These are phyloP conservation scores for Aphis gossypii DNA, from an alignment of 1,140 invertebrate genomes.

Conservation along the genomic window DNA sequence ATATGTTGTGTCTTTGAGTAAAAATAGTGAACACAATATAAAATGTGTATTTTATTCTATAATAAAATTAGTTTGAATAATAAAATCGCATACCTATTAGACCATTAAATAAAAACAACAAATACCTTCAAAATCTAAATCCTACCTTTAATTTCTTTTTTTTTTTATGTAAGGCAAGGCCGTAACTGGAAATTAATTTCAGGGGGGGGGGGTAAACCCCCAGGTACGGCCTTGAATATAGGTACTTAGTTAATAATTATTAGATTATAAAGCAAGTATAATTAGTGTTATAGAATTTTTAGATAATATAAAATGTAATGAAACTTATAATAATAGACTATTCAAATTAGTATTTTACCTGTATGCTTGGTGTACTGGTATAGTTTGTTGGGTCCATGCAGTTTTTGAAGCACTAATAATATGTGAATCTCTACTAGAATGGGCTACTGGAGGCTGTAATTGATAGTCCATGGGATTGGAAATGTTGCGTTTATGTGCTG, in stretches of 20 bases:
- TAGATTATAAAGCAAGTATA: not conserved
- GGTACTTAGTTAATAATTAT: too few species aligned
- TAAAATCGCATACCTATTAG: not conserved
- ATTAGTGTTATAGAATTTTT: not conserved
- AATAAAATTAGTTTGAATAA: too few species aligned
- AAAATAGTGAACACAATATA: too few species aligned
- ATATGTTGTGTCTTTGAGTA: too few species aligned
- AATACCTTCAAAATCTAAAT: not conserved
- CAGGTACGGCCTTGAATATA: too few species aligned
- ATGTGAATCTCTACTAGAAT: constrained; percentile 68
- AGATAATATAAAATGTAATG: not conserved
- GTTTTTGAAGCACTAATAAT: constrained; percentile 63
- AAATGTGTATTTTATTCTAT: too few species aligned
- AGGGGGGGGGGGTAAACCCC: too few species aligned
- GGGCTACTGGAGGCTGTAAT: constrained; percentile 72
- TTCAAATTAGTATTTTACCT: constrained; percentile 64
- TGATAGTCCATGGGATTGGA: constrained; percentile 60
- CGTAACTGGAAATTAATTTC: too few species aligned
- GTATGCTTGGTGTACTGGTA: constrained; percentile 69
- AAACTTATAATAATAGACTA: not conserved
- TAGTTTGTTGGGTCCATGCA: constrained; percentile 68
- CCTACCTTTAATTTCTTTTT: not conserved
- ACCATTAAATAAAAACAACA: not conserved
- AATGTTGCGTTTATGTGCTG: constrained; percentile 59
- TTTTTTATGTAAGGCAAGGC: too few species aligned